Evolutionary conservation across 2,888 invertebrate species (phyloP), one percentile per base, ranked within the genome.

Genomic region (Pollenia labialis): DNA sequence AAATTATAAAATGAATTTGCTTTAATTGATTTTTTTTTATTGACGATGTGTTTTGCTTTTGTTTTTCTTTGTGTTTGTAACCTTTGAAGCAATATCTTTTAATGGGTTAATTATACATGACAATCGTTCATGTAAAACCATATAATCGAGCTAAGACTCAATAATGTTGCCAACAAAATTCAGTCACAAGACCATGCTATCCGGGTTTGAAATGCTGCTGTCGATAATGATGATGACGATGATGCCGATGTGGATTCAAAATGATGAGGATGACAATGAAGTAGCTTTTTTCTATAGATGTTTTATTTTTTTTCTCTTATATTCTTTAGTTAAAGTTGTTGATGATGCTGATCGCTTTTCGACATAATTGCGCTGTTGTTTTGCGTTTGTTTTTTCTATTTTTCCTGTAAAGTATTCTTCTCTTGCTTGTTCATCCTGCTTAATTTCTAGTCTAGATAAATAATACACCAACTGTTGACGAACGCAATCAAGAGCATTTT

Each of bases 401-500:
- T 69, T 60, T 32, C 48, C 1, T 7, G 8, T 32, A 18, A 4
- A 32, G 32, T 66, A 23, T 60, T n/a, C 44, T 44, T 72, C 44
- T 12, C 14, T 68, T 69, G 44, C 68, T 79, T 80, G 32, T 64
- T 32, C 40, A 82, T 69, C 54, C 82, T 72, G 83, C 18, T 56
- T 66, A 77, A 79, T 77, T 84, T 85, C 79, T 85, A 85, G 79
- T 85, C 84, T 74, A 85, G 84, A 85, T 85, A 81, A 72, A 75
- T 84, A 87, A 84, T 77, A 48, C 81, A 81, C 64, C 71, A 84
- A 81, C 76, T 84, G 81, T 87, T 85, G 87, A 87, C 87, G 87
- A 87, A 87, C 87, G 87, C 87, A 87, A 85, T 82, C 82, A 77
- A 79, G 71, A 87, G 66, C 76, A 71, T 69, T 85, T 85, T 74